phyloP scores from a whole-genome alignment of 2,888 invertebrate genomes.

The Aelia acuminata region DNA sequence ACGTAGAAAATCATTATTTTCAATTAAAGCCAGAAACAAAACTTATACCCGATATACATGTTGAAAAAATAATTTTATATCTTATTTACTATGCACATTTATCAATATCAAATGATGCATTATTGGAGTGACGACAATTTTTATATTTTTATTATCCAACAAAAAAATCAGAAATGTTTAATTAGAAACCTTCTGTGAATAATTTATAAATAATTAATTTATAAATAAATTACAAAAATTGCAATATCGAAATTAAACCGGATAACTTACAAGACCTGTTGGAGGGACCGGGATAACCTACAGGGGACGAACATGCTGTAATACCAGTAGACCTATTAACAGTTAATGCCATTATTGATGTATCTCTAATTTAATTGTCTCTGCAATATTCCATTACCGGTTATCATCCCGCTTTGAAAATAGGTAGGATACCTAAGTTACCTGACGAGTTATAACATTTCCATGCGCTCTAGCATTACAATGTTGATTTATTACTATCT shows the following conservation, averaged over 20 bases:
- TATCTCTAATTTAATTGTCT: not conserved
- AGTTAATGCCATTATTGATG: not conserved
- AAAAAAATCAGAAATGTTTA: not conserved
- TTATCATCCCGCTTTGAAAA: not conserved
- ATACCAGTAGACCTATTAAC: not conserved
- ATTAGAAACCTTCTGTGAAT: not conserved
- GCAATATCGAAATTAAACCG: not conserved
- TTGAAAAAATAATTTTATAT: no score
- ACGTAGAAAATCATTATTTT: no score
- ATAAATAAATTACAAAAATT: conserved; percentile 5
- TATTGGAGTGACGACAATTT: not conserved
- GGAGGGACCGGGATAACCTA: not conserved
- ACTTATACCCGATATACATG: no score
- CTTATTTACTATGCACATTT: no score
- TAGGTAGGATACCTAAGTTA: not conserved
- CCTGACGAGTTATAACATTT: no score
- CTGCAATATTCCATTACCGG: not conserved
- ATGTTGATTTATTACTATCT: not conserved
- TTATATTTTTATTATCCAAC: not conserved
- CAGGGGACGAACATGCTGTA: not conserved
- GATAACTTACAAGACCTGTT: not conserved
- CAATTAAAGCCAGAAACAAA: no score
- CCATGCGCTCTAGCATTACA: no score
- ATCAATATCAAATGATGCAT: not conserved
- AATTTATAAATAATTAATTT: not conserved